Evolutionary conservation across 2,113 vertebrate species (phyloP).

Genomic region (Pipa parva): DNA sequence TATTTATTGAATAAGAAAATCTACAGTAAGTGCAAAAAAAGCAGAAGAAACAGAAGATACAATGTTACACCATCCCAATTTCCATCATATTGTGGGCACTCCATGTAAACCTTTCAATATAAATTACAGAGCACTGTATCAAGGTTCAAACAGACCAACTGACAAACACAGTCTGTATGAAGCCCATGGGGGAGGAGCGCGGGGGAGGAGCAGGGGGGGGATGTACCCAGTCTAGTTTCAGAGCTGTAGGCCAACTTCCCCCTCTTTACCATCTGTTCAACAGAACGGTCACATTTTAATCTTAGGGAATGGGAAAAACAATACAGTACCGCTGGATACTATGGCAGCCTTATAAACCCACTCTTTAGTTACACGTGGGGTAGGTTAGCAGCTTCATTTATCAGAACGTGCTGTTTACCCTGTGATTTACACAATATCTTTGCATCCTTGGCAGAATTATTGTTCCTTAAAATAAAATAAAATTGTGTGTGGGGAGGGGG

Average conservation of each 20-base stretch:
- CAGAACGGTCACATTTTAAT: background rate
- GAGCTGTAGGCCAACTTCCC: background rate
- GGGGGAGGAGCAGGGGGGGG: slow-evolving; percentile 27
- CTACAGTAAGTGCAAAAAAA: slow-evolving; percentile 46
- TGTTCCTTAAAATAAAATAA: background rate
- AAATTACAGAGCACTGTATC: background rate
- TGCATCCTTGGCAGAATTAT: slow-evolving; percentile 8
- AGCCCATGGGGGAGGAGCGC: background rate
- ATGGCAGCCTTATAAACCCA: slow-evolving; percentile 7
- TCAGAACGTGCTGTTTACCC: background rate
- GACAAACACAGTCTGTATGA: slow-evolving; percentile 4
- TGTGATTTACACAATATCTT: background rate
- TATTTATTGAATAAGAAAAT: slow-evolving; percentile 40
- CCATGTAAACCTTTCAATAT: background rate
- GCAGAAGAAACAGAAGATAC: slow-evolving; percentile 43
- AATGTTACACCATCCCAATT: slow-evolving; percentile 32
- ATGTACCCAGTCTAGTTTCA: background rate
- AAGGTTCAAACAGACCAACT: slow-evolving; percentile 35
- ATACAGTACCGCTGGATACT: slow-evolving; percentile 25
- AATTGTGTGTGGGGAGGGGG: background rate
- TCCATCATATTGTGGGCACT: background rate
- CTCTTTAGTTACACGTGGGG: background rate
- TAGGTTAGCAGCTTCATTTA: slow-evolving; percentile 1
- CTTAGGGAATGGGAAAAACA: background rate
- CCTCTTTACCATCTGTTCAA: background rate